Percentiles rank a stretch among this genome's conserved stretches.
Evolutionary conservation across 1,140 invertebrate genomes (phyloP).

Genomic region (Oedothorax gibbosus): DNA sequence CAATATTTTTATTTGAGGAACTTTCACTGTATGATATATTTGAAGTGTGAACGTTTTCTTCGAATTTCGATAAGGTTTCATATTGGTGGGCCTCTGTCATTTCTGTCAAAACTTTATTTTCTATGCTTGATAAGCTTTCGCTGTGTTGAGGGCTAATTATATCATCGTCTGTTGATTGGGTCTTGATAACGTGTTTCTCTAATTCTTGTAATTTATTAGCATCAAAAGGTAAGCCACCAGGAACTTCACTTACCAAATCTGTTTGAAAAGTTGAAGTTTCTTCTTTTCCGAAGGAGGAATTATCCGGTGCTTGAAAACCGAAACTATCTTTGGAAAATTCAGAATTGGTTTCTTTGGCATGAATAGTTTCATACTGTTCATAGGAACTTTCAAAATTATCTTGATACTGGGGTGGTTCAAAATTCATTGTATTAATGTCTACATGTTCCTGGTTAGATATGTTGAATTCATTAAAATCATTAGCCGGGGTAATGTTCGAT

Average conservation of each 20-base stretch:
- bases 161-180: conserved; percentile 13
- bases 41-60: conserved; percentile 31
- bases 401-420: no score
- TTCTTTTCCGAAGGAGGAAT: no score
- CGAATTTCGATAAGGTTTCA: conserved; percentile 28
- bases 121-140: conserved; percentile 22
- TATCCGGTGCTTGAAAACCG: no score
- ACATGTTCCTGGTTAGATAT: no score
- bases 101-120: conserved; percentile 35
- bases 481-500: no score
- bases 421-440: no score
- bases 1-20: conserved; percentile 4
- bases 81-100: conserved; percentile 27
- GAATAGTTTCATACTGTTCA: neutral
- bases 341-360: conserved; percentile 4
- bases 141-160: conserved; percentile 15
- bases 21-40: conserved; percentile 14
- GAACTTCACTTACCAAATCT: no score
- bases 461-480: no score
- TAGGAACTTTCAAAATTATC: neutral
- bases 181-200: neutral
- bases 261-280: no score
- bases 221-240: no score
- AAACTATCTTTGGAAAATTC: neutral
- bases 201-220: neutral